phyloP scores from a whole-genome alignment of 2,888 invertebrate species.

The Rapana venosa region DNA sequence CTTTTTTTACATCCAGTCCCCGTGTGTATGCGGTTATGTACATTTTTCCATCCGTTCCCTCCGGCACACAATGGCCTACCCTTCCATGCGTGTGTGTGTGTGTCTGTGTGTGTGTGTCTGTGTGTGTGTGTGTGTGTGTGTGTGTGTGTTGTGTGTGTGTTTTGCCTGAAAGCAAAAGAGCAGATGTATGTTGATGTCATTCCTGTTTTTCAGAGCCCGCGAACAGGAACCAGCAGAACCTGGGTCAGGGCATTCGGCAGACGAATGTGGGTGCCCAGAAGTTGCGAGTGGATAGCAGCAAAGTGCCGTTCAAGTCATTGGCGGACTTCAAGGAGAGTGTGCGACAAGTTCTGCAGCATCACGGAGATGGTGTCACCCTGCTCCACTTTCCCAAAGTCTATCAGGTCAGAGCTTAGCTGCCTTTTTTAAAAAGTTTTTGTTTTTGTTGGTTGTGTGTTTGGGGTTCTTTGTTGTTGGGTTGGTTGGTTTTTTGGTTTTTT shows the following conservation, averaged over 20 bases:
- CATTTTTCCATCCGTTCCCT: too few species aligned
- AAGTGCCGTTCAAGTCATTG: not conserved
- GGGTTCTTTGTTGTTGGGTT: not conserved
- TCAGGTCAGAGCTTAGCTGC: slow-evolving; percentile 50
- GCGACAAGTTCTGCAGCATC: slow-evolving; percentile 57
- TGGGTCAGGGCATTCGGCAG: not conserved
- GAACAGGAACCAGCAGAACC: not conserved
- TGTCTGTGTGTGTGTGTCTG: too few species aligned
- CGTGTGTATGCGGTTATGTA: too few species aligned
- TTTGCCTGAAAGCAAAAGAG: not conserved
- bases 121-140: too few species aligned
- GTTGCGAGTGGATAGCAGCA: not conserved
- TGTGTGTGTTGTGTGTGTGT: not conserved
- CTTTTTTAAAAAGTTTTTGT: not conserved
- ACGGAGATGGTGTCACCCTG: slow-evolving; percentile 60
- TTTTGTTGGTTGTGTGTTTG: not conserved
- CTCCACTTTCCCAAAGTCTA: slow-evolving; percentile 56
- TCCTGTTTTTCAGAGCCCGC: not conserved
- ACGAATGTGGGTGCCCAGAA: not conserved
- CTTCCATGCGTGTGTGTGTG: too few species aligned
- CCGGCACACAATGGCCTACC: too few species aligned
- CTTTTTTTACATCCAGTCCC: too few species aligned
- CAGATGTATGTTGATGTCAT: not conserved
- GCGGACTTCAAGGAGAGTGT: slow-evolving; percentile 58
- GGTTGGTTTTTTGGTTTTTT: not conserved